A percentile compares a stretch with the other conserved stretches of the same genome.
These are phyloP conservation scores for Autographa pulchrina DNA, from an alignment of 2,888 invertebrate species.

Conservation along the genomic window DNA sequence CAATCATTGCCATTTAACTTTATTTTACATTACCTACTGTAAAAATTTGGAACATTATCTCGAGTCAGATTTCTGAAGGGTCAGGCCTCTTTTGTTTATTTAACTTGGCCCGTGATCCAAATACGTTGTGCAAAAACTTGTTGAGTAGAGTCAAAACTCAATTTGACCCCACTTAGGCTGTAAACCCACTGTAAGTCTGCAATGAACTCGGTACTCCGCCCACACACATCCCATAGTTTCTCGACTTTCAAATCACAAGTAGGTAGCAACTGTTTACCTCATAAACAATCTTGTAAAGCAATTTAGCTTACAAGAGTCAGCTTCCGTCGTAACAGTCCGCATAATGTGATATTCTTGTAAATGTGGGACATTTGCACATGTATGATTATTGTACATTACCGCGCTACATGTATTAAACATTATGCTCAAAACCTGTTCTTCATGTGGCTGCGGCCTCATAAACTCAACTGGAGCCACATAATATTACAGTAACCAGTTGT, in stretches of 20 bases:
- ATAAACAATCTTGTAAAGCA: slow-evolving; percentile 10
- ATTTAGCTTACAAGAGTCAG: slow-evolving; percentile 31
- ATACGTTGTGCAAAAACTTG: background rate
- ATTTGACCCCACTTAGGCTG: background rate
- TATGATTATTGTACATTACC: slow-evolving; percentile 28
- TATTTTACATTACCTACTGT: too few species aligned
- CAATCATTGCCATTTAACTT: background rate
- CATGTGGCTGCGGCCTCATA: slow-evolving; percentile 18
- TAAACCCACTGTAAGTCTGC: background rate
- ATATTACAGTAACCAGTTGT: slow-evolving; percentile 29
- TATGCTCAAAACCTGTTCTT: slow-evolving; percentile 43
- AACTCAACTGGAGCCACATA: slow-evolving; percentile 18
- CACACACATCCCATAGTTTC: background rate
- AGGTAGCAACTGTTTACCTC: background rate
- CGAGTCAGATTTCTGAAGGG: too few species aligned
- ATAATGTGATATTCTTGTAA: slow-evolving; percentile 13
- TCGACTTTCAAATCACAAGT: slow-evolving; percentile 1
- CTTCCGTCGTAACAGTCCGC: slow-evolving; percentile 19
- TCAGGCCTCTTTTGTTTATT: background rate
- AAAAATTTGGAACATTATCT: too few species aligned
- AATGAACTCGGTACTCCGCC: background rate
- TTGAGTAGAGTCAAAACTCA: background rate
- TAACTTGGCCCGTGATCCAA: background rate
- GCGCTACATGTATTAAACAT: slow-evolving; percentile 17
- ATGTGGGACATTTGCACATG: slow-evolving; percentile 37